Evolutionary conservation across 92 coral and sea anemone genomes (phyloP), one percentile per base, ranked within the genome.

Genomic region (Phenganax subtilis): DNA sequence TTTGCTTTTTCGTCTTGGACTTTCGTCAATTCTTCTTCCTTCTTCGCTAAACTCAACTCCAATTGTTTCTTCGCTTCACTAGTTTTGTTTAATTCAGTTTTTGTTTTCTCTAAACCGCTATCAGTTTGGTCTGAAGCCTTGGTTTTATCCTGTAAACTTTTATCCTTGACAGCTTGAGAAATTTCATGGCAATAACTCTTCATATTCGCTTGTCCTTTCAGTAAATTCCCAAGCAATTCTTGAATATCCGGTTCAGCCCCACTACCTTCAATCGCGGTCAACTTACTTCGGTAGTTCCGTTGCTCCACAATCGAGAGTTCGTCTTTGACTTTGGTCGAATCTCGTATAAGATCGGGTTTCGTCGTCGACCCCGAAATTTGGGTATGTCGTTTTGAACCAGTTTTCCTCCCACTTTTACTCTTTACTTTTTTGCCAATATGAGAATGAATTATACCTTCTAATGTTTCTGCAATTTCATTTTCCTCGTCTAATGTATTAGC

Each of bases 1-100:
- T 69, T 88, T 44, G 88, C 92, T 70, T 93, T 89, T 75, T 93
- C 98, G 6, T 86, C 85, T 29, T 87, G 79, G 51, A 88, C 86
- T 80, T 86, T 72, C 20, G 86, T 90, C 56, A 93, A 80, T 17
- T 88, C 88, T 54, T 85, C 86, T 84, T 96, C 90, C 69, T 64
- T 63, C 62, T 51, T 28, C 47, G 63, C 30, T 52, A 79, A 65
- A 15, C n/a, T 54, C 0, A 20, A 53, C 74, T 79, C 74, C 31
- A 79, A 44, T 15, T 79, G 74, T 12, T 51, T 27, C 9, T 79
- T 62, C 14, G 11, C 58, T 79, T 56, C 57, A 47, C 15, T n/a
- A 9, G 83, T 54, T 60, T 62, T 79, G 11, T 79, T 62, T 51
- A 79, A 30, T 12, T 67, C 73, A 10, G 74, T 47, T 62, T 54